phyloP scores from a whole-genome alignment of 2,797 vertebrate genomes.

The Silurus aristotelis region DNA sequence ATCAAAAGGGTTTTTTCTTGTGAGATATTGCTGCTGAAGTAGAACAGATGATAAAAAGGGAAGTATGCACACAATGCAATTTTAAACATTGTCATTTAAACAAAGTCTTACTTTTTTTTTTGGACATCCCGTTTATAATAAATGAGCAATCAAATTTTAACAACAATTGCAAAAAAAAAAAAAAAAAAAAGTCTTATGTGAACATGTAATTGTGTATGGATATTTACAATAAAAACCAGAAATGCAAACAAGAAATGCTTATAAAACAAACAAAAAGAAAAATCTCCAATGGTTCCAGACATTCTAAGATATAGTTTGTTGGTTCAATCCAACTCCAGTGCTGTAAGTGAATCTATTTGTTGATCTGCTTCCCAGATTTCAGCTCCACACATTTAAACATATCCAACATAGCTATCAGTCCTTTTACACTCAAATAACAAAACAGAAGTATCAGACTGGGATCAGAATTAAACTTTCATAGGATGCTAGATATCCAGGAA shows the following conservation, averaged over 20 bases:
- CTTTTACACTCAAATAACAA: not conserved
- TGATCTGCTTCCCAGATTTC: not conserved
- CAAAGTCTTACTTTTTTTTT: not conserved
- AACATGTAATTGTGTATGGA: conserved; percentile 54
- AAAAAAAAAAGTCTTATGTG: conserved; percentile 5
- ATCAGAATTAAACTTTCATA: not conserved
- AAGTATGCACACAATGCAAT: not conserved
- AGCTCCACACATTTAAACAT: not conserved
- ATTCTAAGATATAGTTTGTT: conserved; percentile 62
- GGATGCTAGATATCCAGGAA: conserved; percentile 8
- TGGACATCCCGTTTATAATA: not conserved
- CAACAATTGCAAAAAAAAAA: not conserved
- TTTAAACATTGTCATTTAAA: not conserved
- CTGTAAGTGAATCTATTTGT: not conserved
- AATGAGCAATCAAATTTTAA: not conserved
- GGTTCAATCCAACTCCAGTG: conserved; percentile 52
- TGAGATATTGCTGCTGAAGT: not conserved
- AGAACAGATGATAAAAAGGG: not conserved
- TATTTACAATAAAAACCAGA: conserved; percentile 75
- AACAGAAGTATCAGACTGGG: conserved; percentile 59
- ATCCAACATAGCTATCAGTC: not conserved
- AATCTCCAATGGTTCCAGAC: conserved; percentile 45
- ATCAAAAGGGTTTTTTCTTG: not conserved
- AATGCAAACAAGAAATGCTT: conserved; percentile 38
- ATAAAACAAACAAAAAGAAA: conserved; percentile 41